Base-by-base conservation (phyloP, 2,797 vertebrate species). In the Acanthurus lineatus region DNA sequence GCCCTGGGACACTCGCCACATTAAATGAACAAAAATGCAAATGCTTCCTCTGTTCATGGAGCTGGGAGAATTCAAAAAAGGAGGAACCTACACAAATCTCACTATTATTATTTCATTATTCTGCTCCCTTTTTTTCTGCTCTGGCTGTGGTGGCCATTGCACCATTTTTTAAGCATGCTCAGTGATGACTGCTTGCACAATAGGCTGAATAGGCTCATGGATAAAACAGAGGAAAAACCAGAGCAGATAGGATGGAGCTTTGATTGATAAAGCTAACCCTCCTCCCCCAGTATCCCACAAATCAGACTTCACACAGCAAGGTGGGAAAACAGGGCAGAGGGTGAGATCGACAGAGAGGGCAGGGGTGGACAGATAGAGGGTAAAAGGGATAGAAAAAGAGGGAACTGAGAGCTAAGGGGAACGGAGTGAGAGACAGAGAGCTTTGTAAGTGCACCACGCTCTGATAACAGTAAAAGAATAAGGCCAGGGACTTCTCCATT, bases 401-500 rank as follows among this genome's bases (percentile, higher is more conserved):
- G 44, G 76, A 77, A 82, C 20, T n/a, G 49, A 20, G 82, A 74
- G 79, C 73, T 70, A 61, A 42, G 61, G 61, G 78, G 68, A 85
- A 80, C 51, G 66, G 58, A 77, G 66, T 60, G 76, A 79, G 78
- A 87, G 85, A 88, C 84, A 76, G 83, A 78, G 83, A 83, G 77
- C 84, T 78, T 63, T 84, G 67, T 91, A 89, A 92, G 91, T 92
- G 93, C 90, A 91, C 85, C 90, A 89, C 32, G 87, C 89, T 90
- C 91, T 91, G 91, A 92, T 93, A 91, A 90, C 85, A 87, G 85
- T 79, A 85, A 83, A 90, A 91, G 85, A 92, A 93, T 88, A 91
- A 89, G 91, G 85, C 82, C 91, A 88, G 89, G 84, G 89, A 93
- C 89, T 87, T 86, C 86, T 89, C 90, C 88, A 94, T 94, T 94